These are phyloP conservation scores for Clarias laeviceps DNA, from an alignment of 2,797 vertebrate species.

Conservation along the genomic window DNA sequence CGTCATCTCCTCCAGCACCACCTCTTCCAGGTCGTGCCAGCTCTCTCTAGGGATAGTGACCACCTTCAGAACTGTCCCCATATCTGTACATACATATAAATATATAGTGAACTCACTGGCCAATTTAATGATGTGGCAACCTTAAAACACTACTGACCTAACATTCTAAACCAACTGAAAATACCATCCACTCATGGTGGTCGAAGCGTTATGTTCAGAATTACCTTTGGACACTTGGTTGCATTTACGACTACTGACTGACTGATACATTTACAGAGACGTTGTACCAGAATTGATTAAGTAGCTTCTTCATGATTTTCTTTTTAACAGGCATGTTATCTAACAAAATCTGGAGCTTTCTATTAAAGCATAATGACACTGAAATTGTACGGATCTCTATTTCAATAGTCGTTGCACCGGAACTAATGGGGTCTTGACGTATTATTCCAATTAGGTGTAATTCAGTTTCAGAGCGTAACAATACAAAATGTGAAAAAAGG, in stretches of 20 bases:
- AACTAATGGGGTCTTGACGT: not conserved
- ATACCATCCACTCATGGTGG: not conserved
- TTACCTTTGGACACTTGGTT: not conserved
- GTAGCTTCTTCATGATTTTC: not conserved
- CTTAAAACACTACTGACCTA: not conserved
- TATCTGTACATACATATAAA: conserved; percentile 72
- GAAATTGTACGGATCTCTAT: not conserved
- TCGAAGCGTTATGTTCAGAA: not conserved
- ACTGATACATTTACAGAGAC: not conserved
- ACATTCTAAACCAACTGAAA: not conserved
- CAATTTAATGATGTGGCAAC: not conserved
- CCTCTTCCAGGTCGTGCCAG: conserved; percentile 98
- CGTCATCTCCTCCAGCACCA: conserved; percentile 96
- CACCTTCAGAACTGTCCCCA: conserved; percentile 94
- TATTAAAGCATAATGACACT: not conserved
- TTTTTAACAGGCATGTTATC: not conserved
- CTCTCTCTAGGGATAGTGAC: conserved; percentile 96
- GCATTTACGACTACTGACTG: not conserved
- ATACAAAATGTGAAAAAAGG: not conserved
- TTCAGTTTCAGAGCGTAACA: not conserved
- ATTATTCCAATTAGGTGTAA: not conserved
- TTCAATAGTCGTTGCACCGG: not conserved
- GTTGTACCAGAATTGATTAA: not conserved
- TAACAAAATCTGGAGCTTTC: not conserved
- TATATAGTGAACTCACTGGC: not conserved